Conservation (phyloP, 2,888 invertebrate species). For the Exephanes ischioxanthus region DNA sequence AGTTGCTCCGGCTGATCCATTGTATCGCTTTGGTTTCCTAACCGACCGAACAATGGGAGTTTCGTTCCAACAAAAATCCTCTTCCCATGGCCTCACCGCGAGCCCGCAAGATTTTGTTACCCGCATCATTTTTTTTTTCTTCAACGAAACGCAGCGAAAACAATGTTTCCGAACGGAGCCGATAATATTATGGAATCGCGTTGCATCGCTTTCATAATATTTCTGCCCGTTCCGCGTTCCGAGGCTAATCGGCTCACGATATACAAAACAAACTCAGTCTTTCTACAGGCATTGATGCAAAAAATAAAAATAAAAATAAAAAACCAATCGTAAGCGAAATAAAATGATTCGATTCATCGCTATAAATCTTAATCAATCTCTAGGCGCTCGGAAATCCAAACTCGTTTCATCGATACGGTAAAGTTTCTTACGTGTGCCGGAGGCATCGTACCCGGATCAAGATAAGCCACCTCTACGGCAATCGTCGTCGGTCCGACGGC, state of each 20-base stretch:
- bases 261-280: conserved; percentile 17
- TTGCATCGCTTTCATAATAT: conserved; percentile 44
- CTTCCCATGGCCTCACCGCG: conserved; percentile 64
- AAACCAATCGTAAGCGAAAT: conserved; percentile 12
- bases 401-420: conserved; percentile 47
- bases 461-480: conserved; percentile 40
- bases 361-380: conserved; percentile 50
- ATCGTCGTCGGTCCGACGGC: conserved; percentile 26
- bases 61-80: conserved; percentile 72
- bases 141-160: conserved; percentile 21
- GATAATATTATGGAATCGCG: conserved; percentile 70
- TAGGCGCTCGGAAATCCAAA: conserved; percentile 8
- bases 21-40: conserved; percentile 72
- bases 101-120: conserved; percentile 58
- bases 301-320: neutral
- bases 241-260: conserved; percentile 29
- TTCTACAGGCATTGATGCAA: neutral
- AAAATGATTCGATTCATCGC: conserved; percentile 39
- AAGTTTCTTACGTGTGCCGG: conserved; percentile 42
- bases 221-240: neutral
- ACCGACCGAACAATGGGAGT: conserved; percentile 74
- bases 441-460: conserved; percentile 39
- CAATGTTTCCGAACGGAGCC: conserved; percentile 60
- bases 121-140: conserved; percentile 35
- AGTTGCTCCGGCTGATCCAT: conserved; percentile 67